These are phyloP conservation scores for Halcyon malimbica DNA, from an alignment of 2,113 vertebrate species.

Conservation along the genomic window DNA sequence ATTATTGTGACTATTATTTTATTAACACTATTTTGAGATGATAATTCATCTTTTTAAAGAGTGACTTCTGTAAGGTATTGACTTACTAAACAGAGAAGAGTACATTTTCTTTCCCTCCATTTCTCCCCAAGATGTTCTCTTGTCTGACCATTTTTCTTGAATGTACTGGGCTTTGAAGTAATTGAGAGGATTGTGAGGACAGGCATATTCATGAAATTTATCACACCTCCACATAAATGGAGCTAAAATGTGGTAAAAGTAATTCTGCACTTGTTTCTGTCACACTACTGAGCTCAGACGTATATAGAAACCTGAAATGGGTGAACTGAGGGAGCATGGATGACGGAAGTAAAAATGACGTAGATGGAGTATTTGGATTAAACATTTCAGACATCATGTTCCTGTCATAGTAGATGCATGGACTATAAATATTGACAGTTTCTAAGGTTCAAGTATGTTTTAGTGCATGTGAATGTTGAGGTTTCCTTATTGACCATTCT, in stretches of 20 bases:
- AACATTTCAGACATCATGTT: neutral
- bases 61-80: neutral
- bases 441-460: neutral
- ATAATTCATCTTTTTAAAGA: neutral
- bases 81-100: neutral
- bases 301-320: neutral
- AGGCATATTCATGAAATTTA: neutral
- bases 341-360: neutral
- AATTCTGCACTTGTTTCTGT: neutral
- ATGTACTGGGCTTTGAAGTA: neutral
- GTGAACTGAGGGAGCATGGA: neutral
- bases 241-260: neutral
- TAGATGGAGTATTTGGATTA: neutral
- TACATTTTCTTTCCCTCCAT: neutral
- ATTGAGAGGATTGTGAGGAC: neutral
- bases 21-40: neutral
- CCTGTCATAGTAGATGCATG: neutral
- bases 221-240: neutral
- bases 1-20: neutral
- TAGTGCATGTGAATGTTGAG: neutral
- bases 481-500: neutral
- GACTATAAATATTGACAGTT: neutral
- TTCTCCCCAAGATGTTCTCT: neutral
- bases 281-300: neutral
- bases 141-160: neutral